Conservation (phyloP, 2,888 invertebrate genomes). For the Pammene fasciana region DNA sequence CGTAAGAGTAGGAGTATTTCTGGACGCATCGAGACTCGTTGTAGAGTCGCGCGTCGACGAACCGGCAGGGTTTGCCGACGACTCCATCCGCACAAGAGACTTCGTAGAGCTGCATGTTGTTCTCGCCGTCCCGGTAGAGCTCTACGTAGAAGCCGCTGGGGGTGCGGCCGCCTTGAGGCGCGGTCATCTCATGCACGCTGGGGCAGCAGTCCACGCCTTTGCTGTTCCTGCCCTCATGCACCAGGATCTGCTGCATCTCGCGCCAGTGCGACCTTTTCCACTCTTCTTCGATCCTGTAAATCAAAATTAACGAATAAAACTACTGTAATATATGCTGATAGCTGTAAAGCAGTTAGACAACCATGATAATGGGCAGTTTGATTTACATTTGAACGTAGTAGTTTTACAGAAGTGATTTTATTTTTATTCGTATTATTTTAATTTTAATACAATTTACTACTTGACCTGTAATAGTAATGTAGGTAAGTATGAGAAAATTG, state of each 20-base stretch:
- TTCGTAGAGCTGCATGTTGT: conserved; percentile 89
- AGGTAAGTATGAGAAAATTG: no score
- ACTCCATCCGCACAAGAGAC: conserved; percentile 89
- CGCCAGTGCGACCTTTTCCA: conserved; percentile 84
- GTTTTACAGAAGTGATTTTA: no score
- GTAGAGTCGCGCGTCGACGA: conserved; percentile 87
- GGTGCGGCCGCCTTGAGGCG: conserved; percentile 90
- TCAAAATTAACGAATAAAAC: conserved; percentile 30
- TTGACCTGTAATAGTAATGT: no score
- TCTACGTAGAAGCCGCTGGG: conserved; percentile 88
- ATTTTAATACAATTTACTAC: no score
- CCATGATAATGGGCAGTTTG: no score
- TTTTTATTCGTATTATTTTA: no score
- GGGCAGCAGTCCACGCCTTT: conserved; percentile 91
- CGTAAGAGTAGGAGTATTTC: conserved; percentile 92
- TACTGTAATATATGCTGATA: background rate
- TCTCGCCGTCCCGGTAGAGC: conserved; percentile 88
- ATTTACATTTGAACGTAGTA: no score
- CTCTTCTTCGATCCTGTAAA: conserved; percentile 74
- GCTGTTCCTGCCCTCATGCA: conserved; percentile 70
- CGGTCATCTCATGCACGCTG: conserved; percentile 88
- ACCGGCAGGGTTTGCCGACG: conserved; percentile 88
- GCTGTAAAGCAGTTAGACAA: no score
- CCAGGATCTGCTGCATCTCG: conserved; percentile 86
- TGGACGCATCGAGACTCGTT: conserved; percentile 91